phyloP scores from a whole-genome alignment of 2,888 invertebrate species.

The Gnatocerus cornutus region DNA sequence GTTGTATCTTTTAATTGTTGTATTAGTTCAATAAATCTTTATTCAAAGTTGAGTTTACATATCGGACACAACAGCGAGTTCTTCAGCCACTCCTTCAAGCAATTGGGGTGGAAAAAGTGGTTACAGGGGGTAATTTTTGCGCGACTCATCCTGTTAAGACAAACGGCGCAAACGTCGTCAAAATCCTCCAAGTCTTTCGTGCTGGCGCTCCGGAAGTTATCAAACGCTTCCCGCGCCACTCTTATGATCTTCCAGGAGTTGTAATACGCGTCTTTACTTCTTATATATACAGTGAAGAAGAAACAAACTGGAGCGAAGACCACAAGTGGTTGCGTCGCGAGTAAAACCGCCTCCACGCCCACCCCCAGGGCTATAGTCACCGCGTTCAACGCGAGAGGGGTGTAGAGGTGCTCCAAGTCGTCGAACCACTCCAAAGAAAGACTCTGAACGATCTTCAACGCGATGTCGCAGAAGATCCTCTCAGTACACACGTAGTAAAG shows the following conservation, averaged over 20 bases:
- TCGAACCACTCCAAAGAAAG: slow-evolving; percentile 78
- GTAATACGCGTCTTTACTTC: slow-evolving; percentile 65
- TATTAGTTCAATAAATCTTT: slow-evolving; percentile 48
- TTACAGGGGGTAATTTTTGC: slow-evolving; percentile 86
- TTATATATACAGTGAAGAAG: slow-evolving; percentile 67
- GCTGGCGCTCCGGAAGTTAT: slow-evolving; percentile 74
- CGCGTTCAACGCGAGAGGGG: slow-evolving; percentile 77
- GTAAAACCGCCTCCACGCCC: slow-evolving; percentile 22
- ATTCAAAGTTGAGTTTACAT: slow-evolving; percentile 73
- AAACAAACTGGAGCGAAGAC: slow-evolving; percentile 56
- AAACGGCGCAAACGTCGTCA: slow-evolving; percentile 87
- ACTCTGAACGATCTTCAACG: slow-evolving; percentile 75
- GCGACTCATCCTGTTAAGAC: slow-evolving; percentile 79
- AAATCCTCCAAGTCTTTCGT: slow-evolving; percentile 78
- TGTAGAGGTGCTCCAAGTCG: slow-evolving; percentile 80
- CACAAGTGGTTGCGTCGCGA: slow-evolving; percentile 3
- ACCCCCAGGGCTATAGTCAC: slow-evolving; percentile 70
- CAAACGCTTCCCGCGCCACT: slow-evolving; percentile 63
- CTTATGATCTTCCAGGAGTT: slow-evolving; percentile 64
- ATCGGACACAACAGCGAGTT: slow-evolving; percentile 82
- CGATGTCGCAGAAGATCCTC: slow-evolving; percentile 78
- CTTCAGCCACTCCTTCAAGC: slow-evolving; percentile 81
- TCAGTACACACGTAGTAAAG: slow-evolving; percentile 82
- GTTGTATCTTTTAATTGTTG: slow-evolving; percentile 42
- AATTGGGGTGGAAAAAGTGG: slow-evolving; percentile 86